phyloP scores from a whole-genome alignment of 2,888 invertebrate genomes.

The Chrysopilus asiliformis region DNA sequence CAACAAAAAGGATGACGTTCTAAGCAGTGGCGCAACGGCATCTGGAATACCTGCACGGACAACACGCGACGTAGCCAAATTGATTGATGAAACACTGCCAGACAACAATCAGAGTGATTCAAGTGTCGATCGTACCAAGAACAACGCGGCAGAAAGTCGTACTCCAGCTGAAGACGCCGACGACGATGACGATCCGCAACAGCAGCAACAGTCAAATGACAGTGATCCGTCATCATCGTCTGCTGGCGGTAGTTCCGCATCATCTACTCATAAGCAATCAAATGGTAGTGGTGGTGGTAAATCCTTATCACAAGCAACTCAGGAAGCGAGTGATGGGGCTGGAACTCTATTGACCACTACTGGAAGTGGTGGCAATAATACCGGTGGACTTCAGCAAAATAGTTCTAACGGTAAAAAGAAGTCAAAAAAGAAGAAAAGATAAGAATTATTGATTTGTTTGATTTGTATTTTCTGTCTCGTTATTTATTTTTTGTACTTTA shows the following conservation, averaged over 20 bases:
- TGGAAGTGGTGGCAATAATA: not conserved
- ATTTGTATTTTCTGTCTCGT: slow-evolving; percentile 35
- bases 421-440: slow-evolving; percentile 35
- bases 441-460: slow-evolving; percentile 38
- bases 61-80: slow-evolving; percentile 11
- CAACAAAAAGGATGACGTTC: slow-evolving; percentile 6
- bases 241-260: too few species aligned
- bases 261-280: slow-evolving; percentile 7
- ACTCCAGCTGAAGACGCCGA: slow-evolving; percentile 8
- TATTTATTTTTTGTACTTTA: slow-evolving; percentile 30
- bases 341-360: not conserved
- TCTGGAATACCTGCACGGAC: too few species aligned
- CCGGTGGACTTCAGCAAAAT: too few species aligned
- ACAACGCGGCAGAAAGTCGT: slow-evolving; percentile 4
- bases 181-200: slow-evolving; percentile 1
- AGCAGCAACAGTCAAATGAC: slow-evolving; percentile 11
- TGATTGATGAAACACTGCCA: slow-evolving; percentile 12
- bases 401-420: slow-evolving; percentile 35
- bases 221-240: slow-evolving; percentile 16
- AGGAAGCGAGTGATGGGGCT: too few species aligned
- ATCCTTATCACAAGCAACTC: too few species aligned
- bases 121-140: slow-evolving; percentile 11
- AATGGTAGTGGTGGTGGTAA: slow-evolving; percentile 5
- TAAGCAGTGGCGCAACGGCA: slow-evolving; percentile 6
- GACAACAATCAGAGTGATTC: slow-evolving; percentile 18